Evolutionary conservation across 1,140 invertebrate species (phyloP).

Genomic region (Oreohelix idahoensis): DNA sequence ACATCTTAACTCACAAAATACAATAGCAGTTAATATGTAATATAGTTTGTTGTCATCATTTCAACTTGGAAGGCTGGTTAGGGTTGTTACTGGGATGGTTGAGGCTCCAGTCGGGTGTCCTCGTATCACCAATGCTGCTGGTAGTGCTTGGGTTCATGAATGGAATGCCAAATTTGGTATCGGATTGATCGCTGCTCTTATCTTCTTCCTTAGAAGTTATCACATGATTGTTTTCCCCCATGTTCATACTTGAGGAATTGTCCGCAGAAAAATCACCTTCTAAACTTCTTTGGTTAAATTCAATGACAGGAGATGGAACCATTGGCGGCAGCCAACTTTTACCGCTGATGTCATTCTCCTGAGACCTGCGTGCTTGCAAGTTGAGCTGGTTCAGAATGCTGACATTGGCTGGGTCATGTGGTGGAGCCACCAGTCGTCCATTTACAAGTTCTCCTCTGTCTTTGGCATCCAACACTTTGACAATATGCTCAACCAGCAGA

Average conservation of each 20-base stretch:
- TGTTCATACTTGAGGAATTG: background rate
- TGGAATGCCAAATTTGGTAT: background rate
- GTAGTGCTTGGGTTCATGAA: background rate
- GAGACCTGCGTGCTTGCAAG: background rate
- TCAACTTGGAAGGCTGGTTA: background rate
- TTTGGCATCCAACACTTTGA: slow-evolving; percentile 38
- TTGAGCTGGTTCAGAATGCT: slow-evolving; percentile 37
- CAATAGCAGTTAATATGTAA: background rate
- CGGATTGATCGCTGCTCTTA: background rate
- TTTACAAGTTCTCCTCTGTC: slow-evolving; percentile 40
- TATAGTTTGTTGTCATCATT: background rate
- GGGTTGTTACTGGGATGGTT: background rate
- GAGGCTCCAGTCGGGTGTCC: background rate
- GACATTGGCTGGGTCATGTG: slow-evolving; percentile 20
- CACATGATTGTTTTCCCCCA: slow-evolving; percentile 21
- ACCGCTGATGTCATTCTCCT: background rate
- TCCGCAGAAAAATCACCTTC: background rate
- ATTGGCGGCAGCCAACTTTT: background rate
- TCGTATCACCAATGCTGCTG: background rate
- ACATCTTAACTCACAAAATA: background rate
- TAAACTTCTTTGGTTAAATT: background rate
- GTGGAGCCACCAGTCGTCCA: slow-evolving; percentile 22
- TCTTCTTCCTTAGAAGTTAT: background rate
- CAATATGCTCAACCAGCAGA: slow-evolving; percentile 55
- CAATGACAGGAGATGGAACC: background rate